Evolutionary conservation across 1,140 invertebrate genomes (phyloP), one percentile per base, ranked within the genome.

Genomic region (Drosophila lacertosa): DNA sequence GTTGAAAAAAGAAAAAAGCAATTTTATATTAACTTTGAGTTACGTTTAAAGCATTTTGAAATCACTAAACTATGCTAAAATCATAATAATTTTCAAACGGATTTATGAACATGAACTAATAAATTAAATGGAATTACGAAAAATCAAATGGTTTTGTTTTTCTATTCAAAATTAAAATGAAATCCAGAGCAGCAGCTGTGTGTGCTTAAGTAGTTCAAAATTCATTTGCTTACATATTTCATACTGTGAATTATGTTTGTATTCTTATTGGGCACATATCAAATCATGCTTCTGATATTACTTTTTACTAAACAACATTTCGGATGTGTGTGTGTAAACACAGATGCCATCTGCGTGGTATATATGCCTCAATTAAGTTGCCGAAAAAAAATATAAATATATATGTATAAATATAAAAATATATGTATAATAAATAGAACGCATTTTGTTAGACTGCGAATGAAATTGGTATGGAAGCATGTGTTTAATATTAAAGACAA

Each of bases 401-500:
- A 29, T 6, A 7, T 7, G 32, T n/a, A n/a, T n/a, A 15, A 2
- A 4, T 11, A 55, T n/a, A 55, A 26, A 22, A 44, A 57, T 32
- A 29, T 6, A 7, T 7, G 32, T n/a, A n/a, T n/a, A n/a, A n/a
- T n/a, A 33, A 33, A 33, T n/a, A 11, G 3, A 33, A 4, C 11
- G 32, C 11, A 33, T 35, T 35, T 13, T 35, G 4, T 35, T 13
- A 35, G n/a, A 35, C 13, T 35, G 33, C 33, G 1, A n/a, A 33
- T 33, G 32, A 11, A n/a, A 1, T 1, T 35, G 33, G 5, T 35
- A 35, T 13, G 16, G 6, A 29, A 7, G 47, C 70, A 75, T 67
- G 33, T 75, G 63, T 37, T 37, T 53, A 50, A 16, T 51, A 76
- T 76, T 60, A 54, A 24, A n/a, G 35, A 53, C 29, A 55, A 35